Conservation (phyloP, 2,888 invertebrate genomes). For the Parascotia fuliginaria region DNA sequence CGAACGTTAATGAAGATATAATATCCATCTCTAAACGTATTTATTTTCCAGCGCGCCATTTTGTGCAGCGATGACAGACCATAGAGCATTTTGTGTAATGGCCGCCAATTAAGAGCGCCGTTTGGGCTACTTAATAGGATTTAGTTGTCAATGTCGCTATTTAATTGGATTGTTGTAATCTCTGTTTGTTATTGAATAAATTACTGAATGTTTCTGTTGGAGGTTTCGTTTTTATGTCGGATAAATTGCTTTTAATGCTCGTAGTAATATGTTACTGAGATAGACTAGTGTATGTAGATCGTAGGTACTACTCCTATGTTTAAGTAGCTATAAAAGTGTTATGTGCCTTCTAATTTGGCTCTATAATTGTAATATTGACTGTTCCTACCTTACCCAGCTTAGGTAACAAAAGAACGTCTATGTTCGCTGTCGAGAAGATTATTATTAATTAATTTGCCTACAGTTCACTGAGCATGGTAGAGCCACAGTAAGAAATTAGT, state of each 20-base stretch:
- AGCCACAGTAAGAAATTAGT: too few relatives aligned
- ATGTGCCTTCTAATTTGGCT: too few relatives aligned
- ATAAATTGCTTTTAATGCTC: slow-evolving; percentile 26
- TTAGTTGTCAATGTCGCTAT: slow-evolving; percentile 80
- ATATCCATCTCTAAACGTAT: slow-evolving; percentile 80
- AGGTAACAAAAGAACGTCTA: too few relatives aligned
- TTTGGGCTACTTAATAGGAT: slow-evolving; percentile 76
- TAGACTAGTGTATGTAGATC: too few relatives aligned
- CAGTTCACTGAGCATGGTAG: too few relatives aligned
- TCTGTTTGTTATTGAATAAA: slow-evolving; percentile 59
- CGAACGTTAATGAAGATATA: slow-evolving; percentile 84
- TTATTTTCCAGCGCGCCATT: slow-evolving; percentile 79
- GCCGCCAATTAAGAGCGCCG: slow-evolving; percentile 76
- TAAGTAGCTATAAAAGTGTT: too few relatives aligned
- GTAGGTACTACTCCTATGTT: too few relatives aligned
- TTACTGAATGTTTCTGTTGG: slow-evolving; percentile 32
- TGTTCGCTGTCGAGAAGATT: too few relatives aligned
- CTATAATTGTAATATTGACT: too few relatives aligned
- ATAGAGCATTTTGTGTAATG: slow-evolving; percentile 76
- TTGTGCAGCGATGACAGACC: slow-evolving; percentile 76
- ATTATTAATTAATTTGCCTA: too few relatives aligned
- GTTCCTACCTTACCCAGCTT: too few relatives aligned
- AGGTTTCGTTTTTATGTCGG: slow-evolving; percentile 28
- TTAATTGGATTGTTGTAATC: slow-evolving; percentile 82
- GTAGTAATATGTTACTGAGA: slow-evolving; percentile 7